Evolutionary conservation across 2,797 vertebrate species (phyloP).

Genomic region (Poecilia gillii): DNA sequence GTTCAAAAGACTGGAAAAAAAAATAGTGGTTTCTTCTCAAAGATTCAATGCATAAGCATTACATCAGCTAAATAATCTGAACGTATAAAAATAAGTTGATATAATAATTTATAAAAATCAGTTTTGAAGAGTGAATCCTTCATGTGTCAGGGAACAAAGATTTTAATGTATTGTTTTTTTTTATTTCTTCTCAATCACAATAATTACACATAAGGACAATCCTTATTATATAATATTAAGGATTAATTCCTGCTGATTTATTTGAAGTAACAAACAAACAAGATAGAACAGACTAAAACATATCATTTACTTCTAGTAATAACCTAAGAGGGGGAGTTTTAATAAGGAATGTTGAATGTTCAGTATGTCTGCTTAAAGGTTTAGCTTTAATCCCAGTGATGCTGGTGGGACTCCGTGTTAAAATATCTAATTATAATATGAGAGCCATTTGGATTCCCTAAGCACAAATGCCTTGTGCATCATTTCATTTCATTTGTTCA

Average conservation of each 20-base stretch:
- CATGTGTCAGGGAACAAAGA: neutral
- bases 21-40: conserved; percentile 5
- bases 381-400: neutral
- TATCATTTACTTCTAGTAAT: neutral
- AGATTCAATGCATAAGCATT: conserved; percentile 11
- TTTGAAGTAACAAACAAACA: neutral
- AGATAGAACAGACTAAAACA: neutral
- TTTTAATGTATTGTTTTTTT: neutral
- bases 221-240: neutral
- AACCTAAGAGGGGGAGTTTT: neutral
- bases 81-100: neutral
- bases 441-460: neutral
- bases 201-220: neutral
- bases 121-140: neutral
- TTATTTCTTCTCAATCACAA: neutral
- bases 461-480: neutral
- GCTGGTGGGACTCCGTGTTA: neutral
- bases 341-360: neutral
- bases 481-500: neutral
- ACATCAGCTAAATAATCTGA: neutral
- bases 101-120: neutral
- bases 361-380: neutral
- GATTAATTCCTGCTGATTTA: neutral
- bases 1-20: neutral
- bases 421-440: neutral